These are phyloP conservation scores for Lamprologus ornatipinnis DNA, from an alignment of 2,113 vertebrate species.

Conservation along the genomic window DNA sequence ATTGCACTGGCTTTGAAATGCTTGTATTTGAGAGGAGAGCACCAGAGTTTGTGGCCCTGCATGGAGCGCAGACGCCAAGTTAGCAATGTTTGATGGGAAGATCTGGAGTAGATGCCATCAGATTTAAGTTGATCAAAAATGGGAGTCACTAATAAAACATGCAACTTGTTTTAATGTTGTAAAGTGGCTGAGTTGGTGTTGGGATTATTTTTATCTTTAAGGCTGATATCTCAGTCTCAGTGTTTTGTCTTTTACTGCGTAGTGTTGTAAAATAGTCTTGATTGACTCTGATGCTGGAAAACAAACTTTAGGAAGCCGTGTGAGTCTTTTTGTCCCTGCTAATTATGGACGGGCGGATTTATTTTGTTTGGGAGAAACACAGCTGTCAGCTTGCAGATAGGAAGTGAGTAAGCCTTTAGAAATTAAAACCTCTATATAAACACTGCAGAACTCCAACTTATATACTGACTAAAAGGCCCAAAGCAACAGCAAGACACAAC, in stretches of 20 bases:
- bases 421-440: background rate
- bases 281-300: fast-evolving
- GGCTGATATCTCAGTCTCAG: fast-evolving
- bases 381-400: background rate
- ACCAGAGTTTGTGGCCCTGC: fast-evolving
- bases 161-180: background rate
- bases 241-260: fast-evolving
- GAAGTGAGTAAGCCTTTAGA: fast-evolving
- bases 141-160: fast-evolving
- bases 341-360: fast-evolving
- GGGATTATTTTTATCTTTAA: background rate
- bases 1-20: background rate
- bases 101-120: background rate
- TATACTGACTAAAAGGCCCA: fast-evolving
- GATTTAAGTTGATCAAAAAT: fast-evolving
- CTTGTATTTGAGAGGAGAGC: background rate
- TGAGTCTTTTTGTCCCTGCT: fast-evolving
- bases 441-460: fast-evolving
- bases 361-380: background rate
- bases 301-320: fast-evolving
- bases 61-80: fast-evolving
- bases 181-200: fast-evolving
- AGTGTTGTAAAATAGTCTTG: background rate
- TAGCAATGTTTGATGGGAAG: fast-evolving
- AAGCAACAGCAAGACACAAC: fast-evolving